Conservation (phyloP, 2,797 vertebrate genomes). For the Heliangelus exortis region DNA sequence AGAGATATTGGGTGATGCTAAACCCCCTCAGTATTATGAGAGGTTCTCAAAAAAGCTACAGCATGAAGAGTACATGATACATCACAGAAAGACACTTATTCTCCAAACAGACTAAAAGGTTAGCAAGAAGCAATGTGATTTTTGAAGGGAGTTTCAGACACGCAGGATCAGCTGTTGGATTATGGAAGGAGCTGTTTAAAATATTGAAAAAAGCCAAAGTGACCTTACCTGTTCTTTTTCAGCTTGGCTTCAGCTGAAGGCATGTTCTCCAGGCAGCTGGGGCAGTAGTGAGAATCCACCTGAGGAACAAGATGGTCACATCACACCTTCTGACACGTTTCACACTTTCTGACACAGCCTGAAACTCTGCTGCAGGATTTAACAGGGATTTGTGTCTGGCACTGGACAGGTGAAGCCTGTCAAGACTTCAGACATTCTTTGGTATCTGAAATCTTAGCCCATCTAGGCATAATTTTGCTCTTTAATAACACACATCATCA, state of each 20-base stretch:
- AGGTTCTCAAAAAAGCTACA: not conserved
- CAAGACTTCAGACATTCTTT: not conserved
- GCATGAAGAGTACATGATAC: not conserved
- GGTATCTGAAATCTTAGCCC: not conserved
- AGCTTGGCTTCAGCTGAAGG: conserved; percentile 98
- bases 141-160: not conserved
- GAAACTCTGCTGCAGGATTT: not conserved
- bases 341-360: not conserved
- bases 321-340: not conserved
- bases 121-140: not conserved
- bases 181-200: not conserved
- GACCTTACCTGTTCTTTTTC: conserved; percentile 94
- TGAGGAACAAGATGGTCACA: conserved; percentile 50
- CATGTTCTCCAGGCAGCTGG: conserved; percentile 99
- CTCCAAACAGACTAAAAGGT: not conserved
- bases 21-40: rapidly evolving
- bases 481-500: not conserved
- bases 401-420: not conserved
- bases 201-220: rapidly evolving
- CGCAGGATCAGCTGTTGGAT: rapidly evolving
- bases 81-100: not conserved
- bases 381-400: not conserved
- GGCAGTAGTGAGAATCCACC: conserved; percentile 99
- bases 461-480: not conserved
- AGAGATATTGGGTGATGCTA: not conserved